phyloP scores from a whole-genome alignment of 1,140 invertebrate genomes.

The Tyrophagus putrescentiae region DNA sequence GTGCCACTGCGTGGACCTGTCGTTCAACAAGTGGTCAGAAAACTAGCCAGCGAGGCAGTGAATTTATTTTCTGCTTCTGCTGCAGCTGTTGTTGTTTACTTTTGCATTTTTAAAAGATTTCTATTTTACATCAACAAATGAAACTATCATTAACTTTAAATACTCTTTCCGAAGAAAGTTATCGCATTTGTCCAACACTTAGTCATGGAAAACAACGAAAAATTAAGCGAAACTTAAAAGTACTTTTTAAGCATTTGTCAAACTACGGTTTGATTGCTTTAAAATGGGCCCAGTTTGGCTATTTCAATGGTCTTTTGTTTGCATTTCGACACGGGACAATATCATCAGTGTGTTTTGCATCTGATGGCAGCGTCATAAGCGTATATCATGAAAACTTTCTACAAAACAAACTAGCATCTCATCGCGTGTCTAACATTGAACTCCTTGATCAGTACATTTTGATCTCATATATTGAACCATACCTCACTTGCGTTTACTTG shows the following conservation, averaged over 20 bases:
- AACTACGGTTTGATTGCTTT: neutral
- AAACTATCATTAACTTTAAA: neutral
- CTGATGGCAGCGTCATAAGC: neutral
- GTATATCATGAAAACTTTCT: constrained; percentile 22
- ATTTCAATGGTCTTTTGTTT: constrained; percentile 11
- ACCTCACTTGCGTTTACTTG: constrained; percentile 23
- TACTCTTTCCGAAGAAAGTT: neutral
- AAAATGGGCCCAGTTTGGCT: neutral
- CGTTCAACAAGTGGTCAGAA: too few species aligned
- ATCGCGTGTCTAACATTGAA: constrained; percentile 24
- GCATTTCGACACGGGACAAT: constrained; percentile 10
- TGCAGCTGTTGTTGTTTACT: too few species aligned
- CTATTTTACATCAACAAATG: too few species aligned
- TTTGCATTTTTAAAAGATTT: too few species aligned
- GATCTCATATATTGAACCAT: constrained; percentile 25
- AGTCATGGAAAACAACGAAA: neutral
- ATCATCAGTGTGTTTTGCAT: constrained; percentile 6
- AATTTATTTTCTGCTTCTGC: too few species aligned
- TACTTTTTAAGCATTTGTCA: neutral
- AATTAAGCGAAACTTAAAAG: neutral
- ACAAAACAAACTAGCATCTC: constrained; percentile 24
- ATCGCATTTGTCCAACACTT: neutral
- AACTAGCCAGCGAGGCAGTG: too few species aligned
- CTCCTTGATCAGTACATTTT: constrained; percentile 22
- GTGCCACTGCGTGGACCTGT: too few species aligned